Conservation (phyloP, 2,888 invertebrate genomes). For the Agonopterix arenella region DNA sequence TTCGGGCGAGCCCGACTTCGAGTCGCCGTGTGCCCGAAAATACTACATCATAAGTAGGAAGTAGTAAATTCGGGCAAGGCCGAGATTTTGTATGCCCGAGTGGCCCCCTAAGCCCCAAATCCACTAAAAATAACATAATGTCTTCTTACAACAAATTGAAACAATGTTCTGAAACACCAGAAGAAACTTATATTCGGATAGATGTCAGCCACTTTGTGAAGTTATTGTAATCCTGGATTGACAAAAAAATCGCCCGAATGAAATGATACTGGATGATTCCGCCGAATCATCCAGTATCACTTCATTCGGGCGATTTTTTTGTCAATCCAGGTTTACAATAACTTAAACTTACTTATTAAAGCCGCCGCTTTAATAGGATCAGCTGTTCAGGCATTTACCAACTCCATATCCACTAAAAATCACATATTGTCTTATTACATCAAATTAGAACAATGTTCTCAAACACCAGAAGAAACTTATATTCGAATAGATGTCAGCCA, state of each 20-base stretch:
- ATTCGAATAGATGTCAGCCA: too few relatives aligned
- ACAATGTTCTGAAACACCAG: neutral
- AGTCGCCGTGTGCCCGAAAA: too few relatives aligned
- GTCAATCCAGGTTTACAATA: too few relatives aligned
- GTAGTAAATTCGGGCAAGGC: too few relatives aligned
- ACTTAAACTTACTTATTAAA: slow-evolving; percentile 6
- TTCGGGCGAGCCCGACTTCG: too few relatives aligned
- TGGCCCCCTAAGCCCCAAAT: slow-evolving; percentile 4
- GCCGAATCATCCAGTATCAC: too few relatives aligned
- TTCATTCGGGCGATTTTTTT: too few relatives aligned
- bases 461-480: slow-evolving; percentile 2
- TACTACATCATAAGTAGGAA: too few relatives aligned
- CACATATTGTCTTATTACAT: slow-evolving; percentile 7
- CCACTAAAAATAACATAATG: slow-evolving; percentile 9
- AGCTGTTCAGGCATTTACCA: slow-evolving; percentile 8
- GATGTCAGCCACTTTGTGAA: too few relatives aligned
- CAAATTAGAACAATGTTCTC: slow-evolving; percentile 3
- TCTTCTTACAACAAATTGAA: slow-evolving; percentile 7
- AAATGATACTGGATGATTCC: too few relatives aligned
- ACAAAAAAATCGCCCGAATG: too few relatives aligned
- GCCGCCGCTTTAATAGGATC: slow-evolving; percentile 11
- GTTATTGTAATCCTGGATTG: slow-evolving; percentile 4
- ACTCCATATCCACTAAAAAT: slow-evolving; percentile 6
- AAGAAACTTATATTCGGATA: slow-evolving; percentile 4
- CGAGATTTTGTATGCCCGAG: too few relatives aligned